Base-by-base conservation (phyloP, 2,888 invertebrate species). In the Lasioglossum calceatum region DNA sequence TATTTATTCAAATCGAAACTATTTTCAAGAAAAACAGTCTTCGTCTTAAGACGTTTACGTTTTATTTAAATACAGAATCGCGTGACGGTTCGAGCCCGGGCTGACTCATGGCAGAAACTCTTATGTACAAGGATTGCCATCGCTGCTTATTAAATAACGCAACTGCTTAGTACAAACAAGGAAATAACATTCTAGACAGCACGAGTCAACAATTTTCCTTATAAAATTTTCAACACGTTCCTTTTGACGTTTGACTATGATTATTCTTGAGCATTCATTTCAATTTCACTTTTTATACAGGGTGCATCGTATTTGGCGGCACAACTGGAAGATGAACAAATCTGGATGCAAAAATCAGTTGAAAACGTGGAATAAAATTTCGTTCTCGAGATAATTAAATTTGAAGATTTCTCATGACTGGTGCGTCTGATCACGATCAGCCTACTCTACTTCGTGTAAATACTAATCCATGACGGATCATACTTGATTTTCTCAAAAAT, bases 31-130 rank as follows among this genome's bases (percentile, higher is more conserved):
- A 27, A 16, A 47, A 23, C 5, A 7, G n/a, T 32, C 4, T 77
- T 32, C 19, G 44, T 42, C 19, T 47, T 32, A 4, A 83, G 67
- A 7, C 7, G 16, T 42, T 27, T 54, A 27, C 61, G 75, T 72
- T 73, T 77, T 42, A 64, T 44, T 64, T 39, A 27, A 77, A 39
- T 3, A 36, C 16, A 7, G 4, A 47, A 42, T 75, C 27, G 36
- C 39, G 47, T 16, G 47, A 75, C 14, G 27, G 16, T 72, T 42
- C 32, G 42, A 42, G 2, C 14, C 7, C 8, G 32, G 36, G 8
- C 47, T 85, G 82, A 87, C 71, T 87, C 87, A 82, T 54, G 32
- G 47, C 16, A 36, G 16, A 1, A 23, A 19, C 12, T 77, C 67
- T 77, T 79, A 47, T 32, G 42, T 16, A 19, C 27, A 36, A 64